These are phyloP conservation scores for Nothocercus julius DNA, from an alignment of 2,113 vertebrate genomes.

Conservation along the genomic window DNA sequence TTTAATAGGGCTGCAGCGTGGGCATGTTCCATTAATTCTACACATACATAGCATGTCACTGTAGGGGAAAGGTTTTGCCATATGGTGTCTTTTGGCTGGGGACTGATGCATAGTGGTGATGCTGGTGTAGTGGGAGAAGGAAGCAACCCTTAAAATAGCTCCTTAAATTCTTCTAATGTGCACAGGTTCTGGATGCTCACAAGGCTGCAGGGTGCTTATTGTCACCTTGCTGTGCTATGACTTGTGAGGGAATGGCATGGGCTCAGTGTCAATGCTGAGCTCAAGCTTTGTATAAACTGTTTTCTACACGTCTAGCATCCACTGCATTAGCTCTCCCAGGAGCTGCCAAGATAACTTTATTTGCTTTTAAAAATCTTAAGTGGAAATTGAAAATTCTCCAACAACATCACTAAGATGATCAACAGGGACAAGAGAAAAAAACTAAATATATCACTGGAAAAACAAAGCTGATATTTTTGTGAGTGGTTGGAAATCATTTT, in stretches of 20 bases:
- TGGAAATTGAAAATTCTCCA: slow-evolving; percentile 33
- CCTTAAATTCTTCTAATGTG: neutral
- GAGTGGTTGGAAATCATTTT: slow-evolving; percentile 38
- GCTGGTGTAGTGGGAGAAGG: neutral
- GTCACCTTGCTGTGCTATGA: neutral
- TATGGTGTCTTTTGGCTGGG: rapidly evolving
- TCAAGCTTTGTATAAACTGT: neutral
- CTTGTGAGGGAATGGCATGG: neutral
- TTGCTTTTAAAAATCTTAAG: slow-evolving; percentile 17
- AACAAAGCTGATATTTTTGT: slow-evolving; percentile 13
- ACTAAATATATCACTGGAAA: slow-evolving; percentile 19
- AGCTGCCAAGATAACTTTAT: neutral
- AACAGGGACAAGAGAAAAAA: neutral
- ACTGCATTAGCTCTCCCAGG: neutral
- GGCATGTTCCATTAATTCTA: neutral
- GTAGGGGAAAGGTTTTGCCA: rapidly evolving
- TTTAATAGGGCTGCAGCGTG: rapidly evolving
- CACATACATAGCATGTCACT: rapidly evolving
- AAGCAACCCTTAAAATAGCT: neutral
- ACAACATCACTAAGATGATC: neutral
- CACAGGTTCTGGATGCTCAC: neutral
- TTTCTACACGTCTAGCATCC: neutral
- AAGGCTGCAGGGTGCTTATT: neutral
- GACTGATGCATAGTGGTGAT: neutral
- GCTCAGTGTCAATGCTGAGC: neutral